Evolutionary conservation across 2,797 vertebrate species (phyloP).

Genomic region (Urophycis tenuis): DNA sequence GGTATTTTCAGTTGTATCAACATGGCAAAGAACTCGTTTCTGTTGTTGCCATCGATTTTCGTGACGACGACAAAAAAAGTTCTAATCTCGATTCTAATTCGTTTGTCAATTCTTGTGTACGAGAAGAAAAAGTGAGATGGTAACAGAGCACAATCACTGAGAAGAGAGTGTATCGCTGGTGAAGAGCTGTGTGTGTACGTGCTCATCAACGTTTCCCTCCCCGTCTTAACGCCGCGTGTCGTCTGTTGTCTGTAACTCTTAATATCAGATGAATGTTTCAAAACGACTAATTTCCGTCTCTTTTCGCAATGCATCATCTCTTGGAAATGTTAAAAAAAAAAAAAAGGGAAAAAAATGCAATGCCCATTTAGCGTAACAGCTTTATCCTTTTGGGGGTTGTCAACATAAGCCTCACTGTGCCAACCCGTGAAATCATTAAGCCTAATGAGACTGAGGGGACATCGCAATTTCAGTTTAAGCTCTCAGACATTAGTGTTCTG

Average conservation of each 20-base stretch:
- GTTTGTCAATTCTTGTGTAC: background rate
- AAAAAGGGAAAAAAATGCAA: background rate
- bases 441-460: slow-evolving; percentile 37
- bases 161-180: background rate
- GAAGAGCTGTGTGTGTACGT: background rate
- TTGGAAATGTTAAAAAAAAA: background rate
- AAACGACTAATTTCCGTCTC: background rate
- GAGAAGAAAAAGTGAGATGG: background rate
- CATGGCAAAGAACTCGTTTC: background rate
- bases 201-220: background rate
- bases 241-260: background rate
- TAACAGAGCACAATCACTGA: background rate
- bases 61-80: background rate
- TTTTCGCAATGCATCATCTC: background rate
- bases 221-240: background rate
- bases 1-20: background rate
- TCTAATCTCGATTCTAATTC: background rate
- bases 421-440: slow-evolving; percentile 52
- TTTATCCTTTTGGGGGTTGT: slow-evolving; percentile 43
- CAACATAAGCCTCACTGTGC: slow-evolving; percentile 35
- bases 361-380: slow-evolving; percentile 46
- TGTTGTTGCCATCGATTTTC: background rate
- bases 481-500: slow-evolving; percentile 46
- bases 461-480: slow-evolving; percentile 36
- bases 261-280: background rate